phyloP scores from a whole-genome alignment of 2,888 invertebrate species.

The Epinotia demarniana region DNA sequence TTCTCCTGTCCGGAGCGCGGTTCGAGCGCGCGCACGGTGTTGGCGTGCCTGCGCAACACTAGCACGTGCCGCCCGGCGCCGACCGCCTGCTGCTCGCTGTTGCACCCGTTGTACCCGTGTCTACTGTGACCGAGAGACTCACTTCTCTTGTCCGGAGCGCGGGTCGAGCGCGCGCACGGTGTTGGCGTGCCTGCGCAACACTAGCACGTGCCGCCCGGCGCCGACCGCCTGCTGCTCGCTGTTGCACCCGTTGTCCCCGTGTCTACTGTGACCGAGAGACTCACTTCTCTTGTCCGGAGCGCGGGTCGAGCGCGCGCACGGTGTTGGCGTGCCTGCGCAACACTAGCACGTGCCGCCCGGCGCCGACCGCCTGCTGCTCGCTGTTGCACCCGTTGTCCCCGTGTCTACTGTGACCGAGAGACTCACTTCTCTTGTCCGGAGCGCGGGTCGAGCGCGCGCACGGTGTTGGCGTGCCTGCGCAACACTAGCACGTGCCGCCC shows the following conservation, averaged over 20 bases:
- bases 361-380: constrained; percentile 83
- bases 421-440: constrained; percentile 92
- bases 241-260: constrained; percentile 88
- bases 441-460: constrained; percentile 82
- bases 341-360: constrained; percentile 86
- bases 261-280: constrained; percentile 88
- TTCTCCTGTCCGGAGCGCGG: constrained; percentile 89
- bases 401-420: not conserved
- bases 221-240: constrained; percentile 84
- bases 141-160: constrained; percentile 83
- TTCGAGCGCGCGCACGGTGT: not conserved
- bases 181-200: constrained; percentile 92
- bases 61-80: constrained; percentile 66
- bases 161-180: constrained; percentile 96
- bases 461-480: constrained; percentile 84
- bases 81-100: constrained; percentile 85
- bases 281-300: constrained; percentile 87
- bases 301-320: constrained; percentile 94
- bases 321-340: constrained; percentile 93
- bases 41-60: too few relatives aligned
- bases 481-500: constrained; percentile 72
- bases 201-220: constrained; percentile 84
- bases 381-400: constrained; percentile 88
- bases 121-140: constrained; percentile 88
- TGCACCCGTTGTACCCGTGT: constrained; percentile 87